phyloP scores from a whole-genome alignment of 2,888 invertebrate species.

The Aelia acuminata region DNA sequence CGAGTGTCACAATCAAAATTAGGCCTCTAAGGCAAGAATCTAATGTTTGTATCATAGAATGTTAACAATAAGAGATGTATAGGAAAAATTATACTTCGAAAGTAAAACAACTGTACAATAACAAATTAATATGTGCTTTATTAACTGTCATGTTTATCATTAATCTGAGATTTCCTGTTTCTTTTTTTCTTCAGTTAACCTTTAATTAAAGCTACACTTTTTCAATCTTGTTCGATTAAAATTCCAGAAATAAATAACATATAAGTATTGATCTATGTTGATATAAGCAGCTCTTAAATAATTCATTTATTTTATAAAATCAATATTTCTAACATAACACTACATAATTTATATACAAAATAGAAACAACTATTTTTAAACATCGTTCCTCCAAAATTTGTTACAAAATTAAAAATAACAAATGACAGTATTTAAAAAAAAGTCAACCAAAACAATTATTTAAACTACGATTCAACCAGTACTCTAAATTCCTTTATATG shows the following conservation, averaged over 20 bases:
- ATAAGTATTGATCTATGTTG: not conserved
- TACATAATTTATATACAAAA: conserved; percentile 1
- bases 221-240: not conserved
- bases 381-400: not conserved
- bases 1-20: too few species aligned
- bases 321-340: conserved; percentile 13
- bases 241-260: conserved; percentile 19
- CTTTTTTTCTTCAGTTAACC: not conserved
- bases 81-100: not conserved
- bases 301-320: not conserved
- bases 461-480: not conserved
- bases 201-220: not conserved
- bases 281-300: not conserved
- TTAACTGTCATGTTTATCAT: conserved; percentile 7
- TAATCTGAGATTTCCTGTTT: not conserved
- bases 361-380: conserved; percentile 8
- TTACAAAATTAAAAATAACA: conserved; percentile 6
- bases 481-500: not conserved
- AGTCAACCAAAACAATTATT: not conserved
- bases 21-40: not conserved
- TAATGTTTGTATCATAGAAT: not conserved
- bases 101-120: not conserved
- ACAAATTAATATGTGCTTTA: conserved; percentile 1
- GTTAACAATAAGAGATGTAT: not conserved
- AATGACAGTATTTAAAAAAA: not conserved